These are phyloP conservation scores for Sisyra terminalis DNA, from an alignment of 2,888 invertebrate genomes.

Conservation along the genomic window DNA sequence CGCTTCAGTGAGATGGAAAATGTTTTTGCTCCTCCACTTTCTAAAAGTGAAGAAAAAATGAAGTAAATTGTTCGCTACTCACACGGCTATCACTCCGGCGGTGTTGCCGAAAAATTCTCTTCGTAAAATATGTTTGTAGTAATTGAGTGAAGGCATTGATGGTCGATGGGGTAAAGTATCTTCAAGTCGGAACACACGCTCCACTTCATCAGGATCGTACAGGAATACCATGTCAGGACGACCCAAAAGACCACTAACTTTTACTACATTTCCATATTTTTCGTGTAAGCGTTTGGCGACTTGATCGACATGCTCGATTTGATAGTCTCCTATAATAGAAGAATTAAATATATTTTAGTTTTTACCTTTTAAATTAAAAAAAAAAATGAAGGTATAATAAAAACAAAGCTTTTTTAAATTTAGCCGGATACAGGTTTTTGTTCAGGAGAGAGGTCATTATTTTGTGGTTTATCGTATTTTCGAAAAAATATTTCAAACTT, in stretches of 20 bases:
- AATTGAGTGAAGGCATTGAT: constrained; percentile 58
- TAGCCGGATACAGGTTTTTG: too few species aligned
- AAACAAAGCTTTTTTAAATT: too few species aligned
- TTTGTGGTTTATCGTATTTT: too few species aligned
- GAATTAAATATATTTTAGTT: neutral
- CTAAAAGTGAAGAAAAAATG: neutral
- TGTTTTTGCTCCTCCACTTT: neutral
- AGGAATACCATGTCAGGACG: constrained; percentile 58
- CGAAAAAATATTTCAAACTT: too few species aligned
- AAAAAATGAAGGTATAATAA: too few species aligned
- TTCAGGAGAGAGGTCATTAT: too few species aligned
- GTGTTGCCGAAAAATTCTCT: constrained; percentile 50
- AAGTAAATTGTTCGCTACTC: constrained; percentile 24
- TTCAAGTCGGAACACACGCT: constrained; percentile 49
- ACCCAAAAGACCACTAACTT: constrained; percentile 47
- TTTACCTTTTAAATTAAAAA: too few species aligned
- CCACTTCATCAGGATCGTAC: constrained; percentile 53
- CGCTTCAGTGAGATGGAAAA: neutral
- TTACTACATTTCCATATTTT: constrained; percentile 49
- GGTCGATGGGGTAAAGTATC: constrained; percentile 51
- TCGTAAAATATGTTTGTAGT: constrained; percentile 51
- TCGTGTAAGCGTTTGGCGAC: constrained; percentile 39
- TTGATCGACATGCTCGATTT: constrained; percentile 48
- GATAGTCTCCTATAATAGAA: constrained; percentile 35
- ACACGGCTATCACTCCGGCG: constrained; percentile 60